Percentiles rank a stretch among this genome's conserved stretches.
phyloP scores from a whole-genome alignment of 1,140 invertebrate genomes.

The Sesamia nonagrioides region DNA sequence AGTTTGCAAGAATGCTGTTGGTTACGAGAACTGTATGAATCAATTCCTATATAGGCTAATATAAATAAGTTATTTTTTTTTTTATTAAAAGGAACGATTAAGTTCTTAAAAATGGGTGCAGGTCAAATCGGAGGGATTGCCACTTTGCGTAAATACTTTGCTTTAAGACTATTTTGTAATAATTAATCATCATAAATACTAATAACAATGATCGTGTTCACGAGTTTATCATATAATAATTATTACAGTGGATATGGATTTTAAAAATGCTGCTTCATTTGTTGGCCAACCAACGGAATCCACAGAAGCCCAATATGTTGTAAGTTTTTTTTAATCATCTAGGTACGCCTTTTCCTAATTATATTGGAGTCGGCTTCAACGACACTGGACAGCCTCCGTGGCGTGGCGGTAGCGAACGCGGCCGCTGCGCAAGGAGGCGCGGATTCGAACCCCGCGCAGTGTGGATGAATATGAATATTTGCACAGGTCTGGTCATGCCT shows the following conservation, averaged over 20 bases:
- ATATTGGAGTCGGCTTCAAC: no score
- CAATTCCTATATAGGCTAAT: no score
- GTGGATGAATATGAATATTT: no score
- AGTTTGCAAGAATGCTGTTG: no score
- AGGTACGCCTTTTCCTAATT: not conserved
- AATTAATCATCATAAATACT: not conserved
- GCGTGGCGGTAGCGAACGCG: no score
- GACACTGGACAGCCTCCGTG: no score
- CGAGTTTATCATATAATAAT: not conserved
- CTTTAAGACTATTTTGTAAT: not conserved
- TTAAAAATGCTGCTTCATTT: slow-evolving; percentile 79
- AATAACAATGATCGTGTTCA: no score
- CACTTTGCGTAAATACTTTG: slow-evolving; percentile 66
- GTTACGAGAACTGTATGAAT: not conserved
- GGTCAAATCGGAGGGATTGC: slow-evolving; percentile 82
- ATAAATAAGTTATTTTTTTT: no score
- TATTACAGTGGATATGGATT: slow-evolving; percentile 81
- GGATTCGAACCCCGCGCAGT: no score
- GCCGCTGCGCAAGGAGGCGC: no score
- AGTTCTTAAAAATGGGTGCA: slow-evolving; percentile 70
- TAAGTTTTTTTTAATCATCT: slow-evolving; percentile 53
- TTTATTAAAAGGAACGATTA: no score
- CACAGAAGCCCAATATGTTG: slow-evolving; percentile 74
- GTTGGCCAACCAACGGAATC: slow-evolving; percentile 63
- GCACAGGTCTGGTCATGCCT: no score